Conservation (phyloP, 2,113 vertebrate genomes). For the Thamnophis sirtalis region DNA sequence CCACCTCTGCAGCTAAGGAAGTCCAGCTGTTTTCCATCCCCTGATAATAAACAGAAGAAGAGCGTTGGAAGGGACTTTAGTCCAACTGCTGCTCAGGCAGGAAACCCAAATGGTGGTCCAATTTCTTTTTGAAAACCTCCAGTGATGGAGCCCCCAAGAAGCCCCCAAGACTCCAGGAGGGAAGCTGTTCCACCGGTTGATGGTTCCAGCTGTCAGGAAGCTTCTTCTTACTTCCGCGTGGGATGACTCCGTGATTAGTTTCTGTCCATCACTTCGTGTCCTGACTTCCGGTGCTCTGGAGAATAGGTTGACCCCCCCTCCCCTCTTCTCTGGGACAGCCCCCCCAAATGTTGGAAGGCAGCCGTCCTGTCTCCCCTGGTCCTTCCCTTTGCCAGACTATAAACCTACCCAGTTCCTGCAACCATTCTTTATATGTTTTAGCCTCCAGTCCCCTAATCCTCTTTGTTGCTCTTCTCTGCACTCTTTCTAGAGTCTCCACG, state of each 20-base stretch:
- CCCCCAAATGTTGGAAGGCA: accelerated
- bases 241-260: background rate
- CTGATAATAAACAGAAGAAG: background rate
- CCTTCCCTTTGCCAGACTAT: background rate
- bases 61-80: background rate
- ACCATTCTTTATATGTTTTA: accelerated
- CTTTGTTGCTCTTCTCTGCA: background rate
- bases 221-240: accelerated
- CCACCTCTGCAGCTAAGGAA: background rate
- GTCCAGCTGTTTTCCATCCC: accelerated
- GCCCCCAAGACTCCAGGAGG: accelerated
- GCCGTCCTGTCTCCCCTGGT: background rate
- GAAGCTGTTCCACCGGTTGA: accelerated
- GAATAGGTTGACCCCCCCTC: background rate
- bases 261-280: background rate
- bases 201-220: accelerated
- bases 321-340: background rate
- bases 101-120: background rate
- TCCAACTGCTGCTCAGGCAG: background rate
- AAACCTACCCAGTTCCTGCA: background rate
- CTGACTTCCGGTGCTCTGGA: background rate
- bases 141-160: background rate
- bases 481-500: background rate
- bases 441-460: background rate
- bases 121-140: background rate